These are phyloP conservation scores for Lepidurus arcticus DNA, from an alignment of 1,140 invertebrate genomes.

Conservation along the genomic window DNA sequence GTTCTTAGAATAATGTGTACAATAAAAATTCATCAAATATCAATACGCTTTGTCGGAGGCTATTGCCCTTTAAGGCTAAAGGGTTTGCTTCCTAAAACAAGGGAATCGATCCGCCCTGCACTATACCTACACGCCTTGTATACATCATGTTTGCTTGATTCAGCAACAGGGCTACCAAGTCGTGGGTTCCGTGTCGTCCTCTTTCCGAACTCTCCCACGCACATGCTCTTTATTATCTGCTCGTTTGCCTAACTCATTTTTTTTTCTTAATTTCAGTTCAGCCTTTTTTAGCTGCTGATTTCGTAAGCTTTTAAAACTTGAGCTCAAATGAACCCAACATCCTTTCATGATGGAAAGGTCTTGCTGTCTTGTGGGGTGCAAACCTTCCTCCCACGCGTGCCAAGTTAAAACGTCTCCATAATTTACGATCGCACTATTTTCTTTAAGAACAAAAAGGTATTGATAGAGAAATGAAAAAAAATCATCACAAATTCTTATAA, in stretches of 20 bases:
- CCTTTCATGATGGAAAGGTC: conserved; percentile 15
- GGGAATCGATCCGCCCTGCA: neutral
- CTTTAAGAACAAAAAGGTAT: neutral
- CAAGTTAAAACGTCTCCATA: neutral
- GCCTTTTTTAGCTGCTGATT: neutral
- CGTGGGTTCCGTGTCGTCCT: neutral
- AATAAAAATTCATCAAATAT: no score
- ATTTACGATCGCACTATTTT: neutral
- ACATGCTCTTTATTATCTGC: neutral
- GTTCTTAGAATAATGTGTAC: no score
- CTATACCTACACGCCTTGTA: neutral
- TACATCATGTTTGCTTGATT: neutral
- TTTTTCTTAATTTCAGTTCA: neutral
- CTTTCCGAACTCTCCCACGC: neutral
- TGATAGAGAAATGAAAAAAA: neutral
- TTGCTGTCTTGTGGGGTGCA: neutral
- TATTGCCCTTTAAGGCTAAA: no score
- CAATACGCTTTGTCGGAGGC: no score
- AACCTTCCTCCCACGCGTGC: conserved; percentile 1
- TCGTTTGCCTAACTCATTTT: neutral
- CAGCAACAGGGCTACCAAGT: neutral
- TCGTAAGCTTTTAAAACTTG: neutral
- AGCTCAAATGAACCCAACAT: neutral
- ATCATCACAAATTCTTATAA: neutral
- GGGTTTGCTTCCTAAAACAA: conserved; percentile 14